Conservation (phyloP, 2,797 vertebrate genomes). For the Amblyopsis hoosieri region DNA sequence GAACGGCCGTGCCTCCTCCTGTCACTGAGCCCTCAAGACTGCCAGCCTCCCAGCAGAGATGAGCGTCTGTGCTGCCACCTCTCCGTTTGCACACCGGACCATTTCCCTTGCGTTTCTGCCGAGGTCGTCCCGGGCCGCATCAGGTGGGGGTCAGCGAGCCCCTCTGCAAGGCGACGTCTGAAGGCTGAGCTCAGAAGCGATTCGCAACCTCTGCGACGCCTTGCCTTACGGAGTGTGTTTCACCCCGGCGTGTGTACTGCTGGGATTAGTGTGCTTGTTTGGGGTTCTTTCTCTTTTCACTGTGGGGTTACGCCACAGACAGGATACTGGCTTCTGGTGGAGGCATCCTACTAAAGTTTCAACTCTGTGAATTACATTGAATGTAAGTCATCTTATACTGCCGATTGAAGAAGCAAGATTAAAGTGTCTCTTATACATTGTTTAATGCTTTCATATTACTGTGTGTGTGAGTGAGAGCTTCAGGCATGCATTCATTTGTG, state of each 20-base stretch:
- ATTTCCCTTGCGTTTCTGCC: constrained; percentile 32
- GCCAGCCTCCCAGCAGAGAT: constrained; percentile 35
- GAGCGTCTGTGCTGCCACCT: constrained; percentile 24
- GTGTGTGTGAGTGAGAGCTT: too few relatives aligned
- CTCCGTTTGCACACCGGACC: constrained; percentile 2
- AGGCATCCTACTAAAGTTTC: too few relatives aligned
- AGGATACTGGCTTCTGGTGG: constrained; percentile 7
- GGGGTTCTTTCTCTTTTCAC: neutral
- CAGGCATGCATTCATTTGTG: too few relatives aligned
- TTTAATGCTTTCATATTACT: too few relatives aligned
- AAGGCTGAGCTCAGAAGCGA: constrained; percentile 21
- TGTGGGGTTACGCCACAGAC: constrained; percentile 6
- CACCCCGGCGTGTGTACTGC: constrained; percentile 55
- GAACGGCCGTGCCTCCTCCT: constrained; percentile 40
- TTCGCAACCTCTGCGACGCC: constrained; percentile 23
- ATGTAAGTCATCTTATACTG: too few relatives aligned
- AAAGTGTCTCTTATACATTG: too few relatives aligned
- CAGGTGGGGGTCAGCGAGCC: constrained; percentile 4
- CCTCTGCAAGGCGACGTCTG: too few relatives aligned
- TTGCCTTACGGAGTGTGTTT: constrained; percentile 25
- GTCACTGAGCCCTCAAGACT: constrained; percentile 32
- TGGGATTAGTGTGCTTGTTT: constrained; percentile 18
- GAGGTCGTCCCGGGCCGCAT: constrained; percentile 30
- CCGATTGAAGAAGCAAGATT: too few relatives aligned
- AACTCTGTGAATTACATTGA: too few relatives aligned